Evolutionary conservation across 1,140 invertebrate species (phyloP).

Genomic region (Anastrepha obliqua): DNA sequence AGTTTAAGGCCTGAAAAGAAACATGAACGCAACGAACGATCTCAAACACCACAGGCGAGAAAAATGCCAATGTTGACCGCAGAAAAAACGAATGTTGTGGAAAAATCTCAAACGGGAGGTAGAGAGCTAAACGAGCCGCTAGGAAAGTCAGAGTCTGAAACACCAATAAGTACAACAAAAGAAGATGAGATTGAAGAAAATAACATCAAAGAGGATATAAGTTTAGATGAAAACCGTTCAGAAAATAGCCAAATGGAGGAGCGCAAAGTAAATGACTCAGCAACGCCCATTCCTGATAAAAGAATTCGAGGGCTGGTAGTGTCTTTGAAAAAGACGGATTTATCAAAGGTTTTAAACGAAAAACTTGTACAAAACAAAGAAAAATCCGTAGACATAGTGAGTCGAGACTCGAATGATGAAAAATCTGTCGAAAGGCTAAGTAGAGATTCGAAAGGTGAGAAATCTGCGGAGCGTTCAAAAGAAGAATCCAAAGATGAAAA

Average conservation of each 20-base stretch:
- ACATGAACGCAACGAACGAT: not conserved
- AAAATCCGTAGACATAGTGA: not conserved
- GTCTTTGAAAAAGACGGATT: constrained; percentile 12
- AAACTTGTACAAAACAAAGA: constrained; percentile 6
- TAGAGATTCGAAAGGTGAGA: not conserved
- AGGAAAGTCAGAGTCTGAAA: too few species aligned
- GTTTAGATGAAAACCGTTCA: not conserved
- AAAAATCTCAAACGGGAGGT: not conserved
- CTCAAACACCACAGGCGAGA: not conserved
- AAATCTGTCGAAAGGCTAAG: not conserved
- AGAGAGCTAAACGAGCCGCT: too few species aligned
- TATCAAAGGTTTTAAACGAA: constrained; percentile 29
- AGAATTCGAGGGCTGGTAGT: constrained; percentile 25
- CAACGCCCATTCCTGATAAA: not conserved
- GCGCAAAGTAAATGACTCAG: not conserved
- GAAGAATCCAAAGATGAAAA: not conserved
- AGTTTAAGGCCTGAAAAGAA: not conserved
- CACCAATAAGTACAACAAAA: too few species aligned
- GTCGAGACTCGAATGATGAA: not conserved
- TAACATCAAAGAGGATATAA: not conserved
- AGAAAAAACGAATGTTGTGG: not conserved
- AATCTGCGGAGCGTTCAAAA: not conserved
- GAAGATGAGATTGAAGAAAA: too few species aligned
- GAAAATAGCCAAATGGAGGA: not conserved
- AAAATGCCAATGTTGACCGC: not conserved